A percentile compares a stretch with the other conserved stretches of the same genome.
Evolutionary conservation across 23 tunicate species (phyloP).

Genomic region (Corella eumyota): DNA sequence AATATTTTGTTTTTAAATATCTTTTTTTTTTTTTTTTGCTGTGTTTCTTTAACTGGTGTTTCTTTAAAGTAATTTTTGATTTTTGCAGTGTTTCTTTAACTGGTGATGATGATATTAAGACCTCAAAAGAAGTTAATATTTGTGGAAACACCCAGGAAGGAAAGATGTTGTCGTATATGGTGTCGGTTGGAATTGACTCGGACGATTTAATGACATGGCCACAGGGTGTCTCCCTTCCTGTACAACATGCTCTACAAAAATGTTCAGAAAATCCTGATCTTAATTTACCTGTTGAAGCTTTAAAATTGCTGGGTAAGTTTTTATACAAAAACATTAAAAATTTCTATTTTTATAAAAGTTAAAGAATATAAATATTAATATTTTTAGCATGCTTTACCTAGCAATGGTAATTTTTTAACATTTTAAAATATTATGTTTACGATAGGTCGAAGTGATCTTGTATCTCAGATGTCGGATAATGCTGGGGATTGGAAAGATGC

Average conservation of each 20-base stretch:
- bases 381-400: too few relatives aligned
- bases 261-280: constrained; percentile 49
- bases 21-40: background rate
- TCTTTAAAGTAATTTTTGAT: too few relatives aligned
- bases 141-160: constrained; percentile 1
- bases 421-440: too few relatives aligned
- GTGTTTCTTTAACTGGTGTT: background rate
- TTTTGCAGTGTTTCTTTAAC: constrained; percentile 8
- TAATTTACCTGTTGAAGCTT: constrained; percentile 35
- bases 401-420: too few relatives aligned
- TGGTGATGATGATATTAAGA: background rate
- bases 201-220: constrained; percentile 51
- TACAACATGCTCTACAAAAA: constrained; percentile 19
- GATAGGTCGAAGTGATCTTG: constrained; percentile 63
- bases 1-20: too few relatives aligned
- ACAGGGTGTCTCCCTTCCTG: constrained; percentile 65
- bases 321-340: background rate
- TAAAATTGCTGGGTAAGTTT: constrained; percentile 49
- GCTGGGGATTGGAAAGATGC: constrained; percentile 57
- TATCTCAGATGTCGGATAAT: constrained; percentile 31
- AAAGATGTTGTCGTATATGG: constrained; percentile 51
- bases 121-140: background rate
- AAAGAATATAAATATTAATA: background rate
- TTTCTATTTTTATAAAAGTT: background rate
- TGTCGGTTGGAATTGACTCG: constrained; percentile 34